These are phyloP conservation scores for Ectropis crepuscularia DNA, from an alignment of 2,888 invertebrate genomes.

Conservation along the genomic window DNA sequence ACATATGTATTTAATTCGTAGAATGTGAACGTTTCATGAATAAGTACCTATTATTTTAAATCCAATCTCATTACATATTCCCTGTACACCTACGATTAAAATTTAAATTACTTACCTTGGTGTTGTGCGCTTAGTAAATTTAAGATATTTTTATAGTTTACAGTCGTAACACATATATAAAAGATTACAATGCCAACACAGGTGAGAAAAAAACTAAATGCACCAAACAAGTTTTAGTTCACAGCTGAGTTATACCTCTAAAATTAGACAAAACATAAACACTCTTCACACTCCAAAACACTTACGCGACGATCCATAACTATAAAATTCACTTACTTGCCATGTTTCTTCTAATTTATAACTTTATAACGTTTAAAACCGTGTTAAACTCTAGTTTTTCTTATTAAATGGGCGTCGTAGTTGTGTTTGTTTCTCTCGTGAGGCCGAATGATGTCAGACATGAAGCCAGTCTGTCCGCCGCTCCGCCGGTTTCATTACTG, in stretches of 20 bases:
- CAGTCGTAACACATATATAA: background rate
- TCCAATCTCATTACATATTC: conserved; percentile 4
- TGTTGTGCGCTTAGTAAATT: conserved; percentile 2
- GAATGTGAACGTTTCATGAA: background rate
- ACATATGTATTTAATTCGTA: too few relatives aligned
- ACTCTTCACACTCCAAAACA: conserved; percentile 15
- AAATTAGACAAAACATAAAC: conserved; percentile 21
- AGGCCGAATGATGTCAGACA: conserved; percentile 22
- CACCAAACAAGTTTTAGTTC: conserved; percentile 23
- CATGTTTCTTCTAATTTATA: conserved; percentile 6
- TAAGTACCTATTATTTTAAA: background rate
- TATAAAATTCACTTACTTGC: conserved; percentile 20
- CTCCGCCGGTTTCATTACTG: conserved; percentile 25
- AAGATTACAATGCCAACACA: background rate
- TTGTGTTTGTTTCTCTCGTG: conserved; percentile 5
- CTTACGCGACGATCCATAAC: background rate
- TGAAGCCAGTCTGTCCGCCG: conserved; percentile 7
- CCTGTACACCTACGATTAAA: background rate
- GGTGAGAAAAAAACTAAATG: background rate
- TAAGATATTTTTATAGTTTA: too few relatives aligned
- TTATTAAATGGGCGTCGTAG: conserved; percentile 2
- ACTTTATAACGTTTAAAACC: background rate
- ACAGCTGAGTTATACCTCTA: conserved; percentile 29
- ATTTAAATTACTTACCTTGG: conserved; percentile 12
- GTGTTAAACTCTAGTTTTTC: background rate